Evolutionary conservation across 1,140 invertebrate species (phyloP), one percentile per base, ranked within the genome.

Genomic region (Megalopta genalis): DNA sequence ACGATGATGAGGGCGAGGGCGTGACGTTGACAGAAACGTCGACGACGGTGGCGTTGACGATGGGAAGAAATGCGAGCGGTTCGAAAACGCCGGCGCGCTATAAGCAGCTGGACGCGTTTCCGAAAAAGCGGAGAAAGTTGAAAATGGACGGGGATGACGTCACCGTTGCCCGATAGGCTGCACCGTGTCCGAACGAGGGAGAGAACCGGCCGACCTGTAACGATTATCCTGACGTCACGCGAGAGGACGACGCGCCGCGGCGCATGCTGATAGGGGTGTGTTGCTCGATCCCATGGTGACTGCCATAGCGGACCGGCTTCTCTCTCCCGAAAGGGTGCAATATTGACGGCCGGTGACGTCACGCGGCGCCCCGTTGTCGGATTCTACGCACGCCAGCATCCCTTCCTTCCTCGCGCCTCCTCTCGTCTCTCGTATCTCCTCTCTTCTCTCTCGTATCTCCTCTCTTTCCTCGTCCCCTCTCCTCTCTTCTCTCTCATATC

Each of bases 61-160:
- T n/a, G n/a, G 14, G 14, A 10, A 46, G 12, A 46, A 46, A 46
- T 12, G 42, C 42, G 42, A 14, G 42, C 42, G 42, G 42, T 46
- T 46, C 1, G 10, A 12, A 46, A 46, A 46, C 1, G 42, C 42
- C 10, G 42, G 42, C 42, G 10, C 2, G 42, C 42, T 2, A 10
- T 14, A 46, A 9, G 42, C 42, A 10, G 42, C 1, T 46, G 9
- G 42, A 60, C 46, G 49, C 60, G 16, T 23, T 68, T 39, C 68
- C 72, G 32, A 81, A 85, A 76, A 72, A 27, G 67, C 9, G 65
- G 82, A 80, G 83, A 83, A 84, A 84, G 81, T 81, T 18, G 52
- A 62, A 72, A 54, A 69, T 82, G 14, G n/a, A 25, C 42, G 16
- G 37, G 8, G 9, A 27, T 60, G 37, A 72, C 23, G 77, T 73